Evolutionary conservation across 1,140 invertebrate species (phyloP).

Genomic region (Drosophila littoralis): DNA sequence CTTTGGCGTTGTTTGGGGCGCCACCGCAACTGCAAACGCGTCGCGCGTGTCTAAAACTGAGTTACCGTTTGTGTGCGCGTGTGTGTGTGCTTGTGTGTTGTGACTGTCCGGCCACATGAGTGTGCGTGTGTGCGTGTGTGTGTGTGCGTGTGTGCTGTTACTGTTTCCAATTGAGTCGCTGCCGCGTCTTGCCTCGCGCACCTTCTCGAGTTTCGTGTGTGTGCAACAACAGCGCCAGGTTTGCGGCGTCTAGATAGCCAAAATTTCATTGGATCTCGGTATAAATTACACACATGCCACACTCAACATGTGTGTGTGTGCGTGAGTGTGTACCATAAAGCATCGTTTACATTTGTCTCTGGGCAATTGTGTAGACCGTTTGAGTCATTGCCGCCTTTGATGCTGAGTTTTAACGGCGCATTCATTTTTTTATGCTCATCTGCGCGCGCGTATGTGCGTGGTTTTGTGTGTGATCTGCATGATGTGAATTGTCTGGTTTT

Average conservation of each 20-base stretch:
- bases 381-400: conserved; percentile 48
- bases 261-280: conserved; percentile 53
- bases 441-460: conserved; percentile 4
- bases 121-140: conserved; percentile 7
- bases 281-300: conserved; percentile 44
- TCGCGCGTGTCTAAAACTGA: conserved; percentile 48
- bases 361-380: neutral
- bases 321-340: conserved; percentile 10
- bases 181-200: conserved; percentile 6
- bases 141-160: conserved; percentile 15
- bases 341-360: conserved; percentile 37
- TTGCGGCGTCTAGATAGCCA: conserved; percentile 23
- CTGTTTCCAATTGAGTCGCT: conserved; percentile 37
- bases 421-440: conserved; percentile 21
- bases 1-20: conserved; percentile 16
- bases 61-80: conserved; percentile 23
- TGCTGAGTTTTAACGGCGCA: conserved; percentile 33
- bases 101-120: conserved; percentile 15
- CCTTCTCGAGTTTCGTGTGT: conserved; percentile 1
- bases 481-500: conserved; percentile 29
- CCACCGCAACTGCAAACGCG: conserved; percentile 40
- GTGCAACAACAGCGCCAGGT: conserved; percentile 14
- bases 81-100: conserved; percentile 12
- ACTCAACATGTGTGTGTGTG: neutral
- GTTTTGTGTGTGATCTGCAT: conserved; percentile 36